Percentiles rank a stretch among this genome's conserved stretches.
Evolutionary conservation across 64 coral and sea anemone species (phyloP).

Genomic region (Catalaphyllia jardinei): DNA sequence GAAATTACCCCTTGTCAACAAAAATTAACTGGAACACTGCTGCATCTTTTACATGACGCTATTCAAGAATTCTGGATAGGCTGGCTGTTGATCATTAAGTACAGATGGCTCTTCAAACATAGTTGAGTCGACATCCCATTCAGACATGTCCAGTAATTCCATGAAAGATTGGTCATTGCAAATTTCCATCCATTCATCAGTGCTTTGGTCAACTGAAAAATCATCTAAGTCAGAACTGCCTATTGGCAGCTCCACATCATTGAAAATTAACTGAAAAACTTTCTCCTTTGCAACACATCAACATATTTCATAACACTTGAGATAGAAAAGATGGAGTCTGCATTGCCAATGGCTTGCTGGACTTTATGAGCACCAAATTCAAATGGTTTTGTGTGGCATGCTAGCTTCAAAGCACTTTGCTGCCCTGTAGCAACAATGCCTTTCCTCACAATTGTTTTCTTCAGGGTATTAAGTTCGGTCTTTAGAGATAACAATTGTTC

Average conservation of each 20-base stretch:
- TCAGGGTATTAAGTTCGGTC: conserved; percentile 7
- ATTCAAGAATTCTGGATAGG: too few species aligned
- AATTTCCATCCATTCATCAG: not conserved
- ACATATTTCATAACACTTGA: not conserved
- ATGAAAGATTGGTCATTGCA: conserved; percentile 2
- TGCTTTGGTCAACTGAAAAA: not conserved
- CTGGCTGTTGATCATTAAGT: too few species aligned
- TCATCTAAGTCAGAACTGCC: not conserved
- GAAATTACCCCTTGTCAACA: too few species aligned
- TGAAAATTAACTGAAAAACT: conserved; percentile 2
- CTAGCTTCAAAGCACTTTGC: not conserved
- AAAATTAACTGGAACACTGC: too few species aligned
- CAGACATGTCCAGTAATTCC: not conserved
- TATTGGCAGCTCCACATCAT: conserved; percentile 8
- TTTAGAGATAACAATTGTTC: conserved; percentile 12
- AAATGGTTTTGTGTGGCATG: conserved; percentile 22
- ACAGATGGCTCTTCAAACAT: too few species aligned
- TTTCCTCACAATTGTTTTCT: conserved; percentile 25
- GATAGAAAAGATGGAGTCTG: conserved; percentile 31
- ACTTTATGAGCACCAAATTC: conserved; percentile 32
- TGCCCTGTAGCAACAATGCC: not conserved
- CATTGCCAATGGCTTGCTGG: conserved; percentile 28
- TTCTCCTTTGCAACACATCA: conserved; percentile 5
- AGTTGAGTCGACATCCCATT: too few species aligned
- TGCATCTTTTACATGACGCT: too few species aligned